These are phyloP conservation scores for Macrostomum lignano DNA, from an alignment of 1,140 invertebrate genomes.

Conservation along the genomic window DNA sequence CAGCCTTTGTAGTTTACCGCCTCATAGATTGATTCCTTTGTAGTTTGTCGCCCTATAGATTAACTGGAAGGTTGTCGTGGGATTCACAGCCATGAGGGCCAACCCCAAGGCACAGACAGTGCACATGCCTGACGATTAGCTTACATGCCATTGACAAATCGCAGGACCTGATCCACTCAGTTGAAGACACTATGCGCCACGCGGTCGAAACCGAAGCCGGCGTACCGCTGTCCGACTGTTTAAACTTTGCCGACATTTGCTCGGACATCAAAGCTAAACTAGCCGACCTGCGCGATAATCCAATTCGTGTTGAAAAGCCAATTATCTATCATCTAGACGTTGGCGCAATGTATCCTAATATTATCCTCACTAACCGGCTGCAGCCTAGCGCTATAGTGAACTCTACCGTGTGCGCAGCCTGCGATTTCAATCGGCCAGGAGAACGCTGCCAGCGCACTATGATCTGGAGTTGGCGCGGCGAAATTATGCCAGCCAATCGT, in stretches of 20 bases:
- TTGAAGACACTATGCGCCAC: too few species aligned
- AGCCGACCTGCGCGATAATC: background rate
- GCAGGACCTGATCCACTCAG: too few species aligned
- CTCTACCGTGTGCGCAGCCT: slow-evolving; percentile 65
- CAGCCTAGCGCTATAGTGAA: slow-evolving; percentile 74
- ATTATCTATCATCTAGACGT: slow-evolving; percentile 96
- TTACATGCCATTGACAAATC: too few species aligned
- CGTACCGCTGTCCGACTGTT: too few species aligned
- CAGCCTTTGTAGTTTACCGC: too few species aligned
- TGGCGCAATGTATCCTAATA: slow-evolving; percentile 95
- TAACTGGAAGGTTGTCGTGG: too few species aligned
- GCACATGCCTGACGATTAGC: too few species aligned
- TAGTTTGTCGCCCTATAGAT: too few species aligned
- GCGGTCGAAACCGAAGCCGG: too few species aligned
- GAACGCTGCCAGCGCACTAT: slow-evolving; percentile 66
- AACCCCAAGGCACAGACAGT: too few species aligned
- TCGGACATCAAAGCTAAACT: background rate
- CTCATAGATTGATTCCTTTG: too few species aligned
- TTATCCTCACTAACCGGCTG: slow-evolving; percentile 74
- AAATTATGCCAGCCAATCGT: slow-evolving; percentile 54
- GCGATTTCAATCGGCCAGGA: slow-evolving; percentile 66
- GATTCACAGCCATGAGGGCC: too few species aligned
- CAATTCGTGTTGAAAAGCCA: slow-evolving; percentile 29
- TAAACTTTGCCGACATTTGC: slow-evolving; percentile 47
- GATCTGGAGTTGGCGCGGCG: slow-evolving; percentile 86